Conservation (phyloP, 1,140 invertebrate genomes). For the Drosophila kepulauana region DNA sequence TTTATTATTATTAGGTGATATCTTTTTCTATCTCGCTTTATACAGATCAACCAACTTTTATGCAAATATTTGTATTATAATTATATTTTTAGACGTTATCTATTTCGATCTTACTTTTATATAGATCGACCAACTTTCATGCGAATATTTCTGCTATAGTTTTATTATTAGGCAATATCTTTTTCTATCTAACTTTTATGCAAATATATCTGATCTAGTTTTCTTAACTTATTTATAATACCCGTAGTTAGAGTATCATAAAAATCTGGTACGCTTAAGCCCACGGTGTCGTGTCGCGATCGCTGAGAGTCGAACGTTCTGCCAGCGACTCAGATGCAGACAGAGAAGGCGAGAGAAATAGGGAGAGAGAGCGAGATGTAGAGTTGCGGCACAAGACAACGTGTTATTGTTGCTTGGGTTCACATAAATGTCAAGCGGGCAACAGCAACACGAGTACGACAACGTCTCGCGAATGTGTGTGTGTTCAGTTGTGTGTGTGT, state of each 20-base stretch:
- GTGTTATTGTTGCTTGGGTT: constrained; percentile 77
- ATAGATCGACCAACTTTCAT: too few species aligned
- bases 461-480: not conserved
- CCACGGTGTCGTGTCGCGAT: constrained; percentile 64
- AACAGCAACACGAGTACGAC: constrained; percentile 43
- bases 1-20: too few species aligned
- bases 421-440: constrained; percentile 83
- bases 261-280: constrained; percentile 48
- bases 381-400: constrained; percentile 55
- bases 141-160: too few species aligned
- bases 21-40: too few species aligned
- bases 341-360: not conserved
- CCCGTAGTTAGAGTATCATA: constrained; percentile 26
- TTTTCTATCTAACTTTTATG: too few species aligned
- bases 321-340: constrained; percentile 14
- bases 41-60: too few species aligned
- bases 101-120: too few species aligned
- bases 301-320: constrained; percentile 55
- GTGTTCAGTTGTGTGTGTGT: not conserved
- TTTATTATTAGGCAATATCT: too few species aligned
- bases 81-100: too few species aligned
- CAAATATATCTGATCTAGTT: too few species aligned
- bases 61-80: too few species aligned
- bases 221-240: not conserved
- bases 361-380: not conserved